Evolutionary conservation across 2,797 vertebrate species (phyloP).

Genomic region (Anableps anableps): DNA sequence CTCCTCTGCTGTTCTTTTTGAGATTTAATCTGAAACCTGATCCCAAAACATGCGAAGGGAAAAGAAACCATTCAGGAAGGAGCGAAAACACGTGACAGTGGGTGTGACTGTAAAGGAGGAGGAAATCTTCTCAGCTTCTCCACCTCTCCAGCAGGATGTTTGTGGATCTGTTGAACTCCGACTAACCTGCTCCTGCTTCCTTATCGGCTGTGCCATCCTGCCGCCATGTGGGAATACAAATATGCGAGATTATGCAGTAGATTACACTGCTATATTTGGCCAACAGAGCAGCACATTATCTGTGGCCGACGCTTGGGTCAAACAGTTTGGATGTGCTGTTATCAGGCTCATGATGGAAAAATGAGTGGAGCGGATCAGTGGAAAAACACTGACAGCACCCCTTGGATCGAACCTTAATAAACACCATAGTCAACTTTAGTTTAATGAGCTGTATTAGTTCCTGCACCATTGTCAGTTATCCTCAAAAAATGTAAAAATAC

Average conservation of each 20-base stretch:
- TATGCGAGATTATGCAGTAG: slow-evolving; percentile 49
- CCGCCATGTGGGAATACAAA: slow-evolving; percentile 36
- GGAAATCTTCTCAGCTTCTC: not conserved
- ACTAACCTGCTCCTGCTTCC: slow-evolving; percentile 16
- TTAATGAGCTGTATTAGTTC: not conserved
- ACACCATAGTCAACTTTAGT: not conserved
- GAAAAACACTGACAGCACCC: not conserved
- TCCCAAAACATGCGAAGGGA: not conserved
- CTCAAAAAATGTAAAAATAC: not conserved
- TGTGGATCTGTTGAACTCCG: slow-evolving; percentile 7
- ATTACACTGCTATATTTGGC: slow-evolving; percentile 44
- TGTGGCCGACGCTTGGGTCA: not conserved
- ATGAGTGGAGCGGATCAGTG: not conserved
- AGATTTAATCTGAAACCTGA: not conserved
- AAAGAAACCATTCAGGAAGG: not conserved
- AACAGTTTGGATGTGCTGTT: not conserved
- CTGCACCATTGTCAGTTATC: not conserved
- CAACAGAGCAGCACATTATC: slow-evolving; percentile 15
- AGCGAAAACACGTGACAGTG: not conserved
- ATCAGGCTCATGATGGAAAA: not conserved
- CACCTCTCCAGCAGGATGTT: not conserved
- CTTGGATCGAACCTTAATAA: not conserved
- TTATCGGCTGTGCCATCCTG: slow-evolving; percentile 14
- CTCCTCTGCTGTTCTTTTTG: not conserved
- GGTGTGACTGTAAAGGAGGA: not conserved